Evolutionary conservation across 2,888 invertebrate genomes (phyloP).

Genomic region (Lasioglossum oenotherae): DNA sequence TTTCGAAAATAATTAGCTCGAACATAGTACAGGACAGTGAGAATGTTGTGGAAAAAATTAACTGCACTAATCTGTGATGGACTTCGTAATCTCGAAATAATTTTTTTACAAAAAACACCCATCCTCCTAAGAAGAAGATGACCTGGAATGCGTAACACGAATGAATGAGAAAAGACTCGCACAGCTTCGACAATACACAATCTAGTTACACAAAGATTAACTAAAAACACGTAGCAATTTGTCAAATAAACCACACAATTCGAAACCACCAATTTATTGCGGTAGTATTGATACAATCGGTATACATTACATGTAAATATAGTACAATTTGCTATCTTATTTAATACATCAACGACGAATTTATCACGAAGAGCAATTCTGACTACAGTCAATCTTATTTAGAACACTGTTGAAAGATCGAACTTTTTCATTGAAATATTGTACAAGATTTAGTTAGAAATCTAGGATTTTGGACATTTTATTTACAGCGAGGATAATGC

Average conservation of each 20-base stretch:
- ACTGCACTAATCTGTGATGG: constrained; percentile 95
- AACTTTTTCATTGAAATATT: neutral
- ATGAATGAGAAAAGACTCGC: constrained; percentile 7
- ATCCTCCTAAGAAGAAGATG: constrained; percentile 97
- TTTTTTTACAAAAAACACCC: constrained; percentile 99
- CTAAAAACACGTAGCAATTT: constrained; percentile 15
- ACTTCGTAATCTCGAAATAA: constrained; percentile 99
- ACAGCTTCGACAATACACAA: constrained; percentile 1
- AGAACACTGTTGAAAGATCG: neutral
- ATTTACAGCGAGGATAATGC: neutral
- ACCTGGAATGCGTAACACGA: constrained; percentile 86
- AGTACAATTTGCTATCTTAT: constrained; percentile 27
- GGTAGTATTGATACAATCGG: constrained; percentile 27
- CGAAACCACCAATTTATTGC: constrained; percentile 50
- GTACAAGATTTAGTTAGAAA: neutral
- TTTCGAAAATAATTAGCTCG: constrained; percentile 99
- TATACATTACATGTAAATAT: constrained; percentile 28
- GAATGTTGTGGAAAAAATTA: constrained; percentile 98
- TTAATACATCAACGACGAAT: constrained; percentile 19
- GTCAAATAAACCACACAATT: constrained; percentile 49
- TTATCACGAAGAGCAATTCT: neutral
- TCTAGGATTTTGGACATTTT: neutral
- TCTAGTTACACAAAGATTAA: constrained; percentile 23
- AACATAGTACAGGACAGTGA: constrained; percentile 99
- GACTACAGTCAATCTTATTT: neutral